These are phyloP conservation scores for Rhynchomys soricoides DNA, from an alignment of 2,113 vertebrate species.

Conservation along the genomic window DNA sequence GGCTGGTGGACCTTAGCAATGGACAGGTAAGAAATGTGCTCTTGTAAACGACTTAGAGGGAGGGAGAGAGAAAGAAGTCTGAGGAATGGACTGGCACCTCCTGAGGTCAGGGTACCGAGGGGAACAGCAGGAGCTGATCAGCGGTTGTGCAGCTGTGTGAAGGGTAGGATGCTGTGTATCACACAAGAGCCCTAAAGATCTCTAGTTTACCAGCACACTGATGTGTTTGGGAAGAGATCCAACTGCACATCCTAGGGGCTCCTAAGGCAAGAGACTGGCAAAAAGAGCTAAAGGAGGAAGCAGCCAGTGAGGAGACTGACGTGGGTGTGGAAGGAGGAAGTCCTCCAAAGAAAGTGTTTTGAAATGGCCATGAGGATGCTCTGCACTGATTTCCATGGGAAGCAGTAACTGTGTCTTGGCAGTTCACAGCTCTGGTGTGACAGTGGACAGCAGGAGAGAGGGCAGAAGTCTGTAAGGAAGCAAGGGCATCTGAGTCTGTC, in stretches of 20 bases:
- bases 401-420: rapidly evolving
- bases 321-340: background rate
- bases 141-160: background rate
- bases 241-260: background rate
- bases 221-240: background rate
- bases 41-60: rapidly evolving
- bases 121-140: background rate
- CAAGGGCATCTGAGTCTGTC: background rate
- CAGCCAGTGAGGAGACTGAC: rapidly evolving
- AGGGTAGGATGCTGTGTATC: background rate
- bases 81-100: background rate
- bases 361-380: background rate
- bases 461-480: background rate
- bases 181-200: background rate
- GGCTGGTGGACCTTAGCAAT: background rate
- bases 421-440: background rate
- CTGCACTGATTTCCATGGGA: background rate
- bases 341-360: rapidly evolving
- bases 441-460: background rate
- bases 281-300: background rate
- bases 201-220: background rate
- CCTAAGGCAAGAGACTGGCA: rapidly evolving
- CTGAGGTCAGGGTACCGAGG: background rate
- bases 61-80: background rate
- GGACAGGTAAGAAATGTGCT: background rate